phyloP scores from a whole-genome alignment of 2,888 invertebrate genomes.

The Ornithoptera alexandrae region DNA sequence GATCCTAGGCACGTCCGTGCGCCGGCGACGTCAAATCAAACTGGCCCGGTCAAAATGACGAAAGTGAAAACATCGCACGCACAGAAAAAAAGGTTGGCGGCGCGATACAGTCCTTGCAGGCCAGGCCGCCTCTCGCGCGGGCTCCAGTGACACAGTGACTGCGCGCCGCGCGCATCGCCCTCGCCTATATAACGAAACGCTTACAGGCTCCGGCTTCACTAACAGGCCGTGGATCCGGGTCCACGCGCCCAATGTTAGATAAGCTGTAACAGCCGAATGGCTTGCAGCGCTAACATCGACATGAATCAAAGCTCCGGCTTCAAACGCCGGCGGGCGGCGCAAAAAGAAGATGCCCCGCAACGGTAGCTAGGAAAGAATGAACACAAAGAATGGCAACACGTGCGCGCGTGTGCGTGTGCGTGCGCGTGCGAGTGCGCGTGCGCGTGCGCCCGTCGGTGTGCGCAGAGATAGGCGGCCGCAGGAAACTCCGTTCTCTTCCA shows the following conservation, averaged over 20 bases:
- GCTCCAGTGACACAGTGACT: conserved; percentile 78
- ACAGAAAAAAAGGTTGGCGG: conserved; percentile 70
- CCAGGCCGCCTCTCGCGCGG: conserved; percentile 76
- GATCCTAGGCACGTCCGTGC: conserved; percentile 76
- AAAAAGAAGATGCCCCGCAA: conserved; percentile 76
- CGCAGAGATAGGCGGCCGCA: conserved; percentile 78
- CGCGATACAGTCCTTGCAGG: conserved; percentile 71
- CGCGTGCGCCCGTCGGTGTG: conserved; percentile 71
- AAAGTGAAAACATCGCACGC: conserved; percentile 80
- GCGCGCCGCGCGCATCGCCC: conserved; percentile 72
- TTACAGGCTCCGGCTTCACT: conserved; percentile 68
- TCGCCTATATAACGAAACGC: conserved; percentile 77
- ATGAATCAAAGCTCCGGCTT: conserved; percentile 65
- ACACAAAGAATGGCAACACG: conserved; percentile 75
- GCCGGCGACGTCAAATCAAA: conserved; percentile 78
- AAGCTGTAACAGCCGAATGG: too few relatives aligned
- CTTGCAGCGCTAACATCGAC: too few relatives aligned
- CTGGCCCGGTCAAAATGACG: conserved; percentile 80
- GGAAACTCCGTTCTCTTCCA: conserved; percentile 81
- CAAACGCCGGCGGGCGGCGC: conserved; percentile 72
- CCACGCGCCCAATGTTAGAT: too few relatives aligned
- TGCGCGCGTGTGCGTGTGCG: conserved; percentile 74
- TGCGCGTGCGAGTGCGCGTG: conserved; percentile 67
- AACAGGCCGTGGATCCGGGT: too few relatives aligned
- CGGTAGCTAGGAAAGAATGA: conserved; percentile 75